phyloP scores from a whole-genome alignment of 1,140 invertebrate species.

The Heliconius himera region DNA sequence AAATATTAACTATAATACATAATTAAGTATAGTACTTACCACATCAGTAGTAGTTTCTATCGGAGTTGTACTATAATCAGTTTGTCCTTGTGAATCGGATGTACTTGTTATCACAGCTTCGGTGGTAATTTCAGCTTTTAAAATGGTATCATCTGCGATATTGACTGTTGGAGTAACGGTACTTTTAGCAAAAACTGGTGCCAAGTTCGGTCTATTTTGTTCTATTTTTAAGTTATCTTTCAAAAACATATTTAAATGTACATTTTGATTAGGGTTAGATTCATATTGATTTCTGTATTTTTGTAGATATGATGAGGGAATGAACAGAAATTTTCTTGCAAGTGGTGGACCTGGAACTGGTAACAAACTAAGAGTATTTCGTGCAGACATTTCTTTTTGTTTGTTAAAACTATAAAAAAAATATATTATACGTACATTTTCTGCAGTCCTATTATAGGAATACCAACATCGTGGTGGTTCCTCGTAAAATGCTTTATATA shows the following conservation, averaged over 20 bases:
- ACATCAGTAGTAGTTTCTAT: constrained; percentile 11
- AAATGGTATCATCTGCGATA: not conserved
- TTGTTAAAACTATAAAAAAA: not conserved
- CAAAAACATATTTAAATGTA: not conserved
- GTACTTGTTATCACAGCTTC: not conserved
- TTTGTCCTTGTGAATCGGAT: not conserved
- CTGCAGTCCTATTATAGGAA: not conserved
- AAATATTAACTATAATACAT: not conserved
- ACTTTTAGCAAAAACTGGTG: not conserved
- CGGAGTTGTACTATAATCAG: not conserved
- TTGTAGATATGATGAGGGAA: not conserved
- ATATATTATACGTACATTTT: not conserved
- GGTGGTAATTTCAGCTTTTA: not conserved
- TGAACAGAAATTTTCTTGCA: not conserved
- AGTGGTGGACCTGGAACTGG: not conserved
- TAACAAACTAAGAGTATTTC: not conserved
- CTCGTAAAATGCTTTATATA: not conserved
- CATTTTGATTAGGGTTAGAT: not conserved
- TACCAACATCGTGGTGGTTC: not conserved
- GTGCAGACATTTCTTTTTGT: not conserved
- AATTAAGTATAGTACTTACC: not conserved
- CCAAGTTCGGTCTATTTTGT: not conserved
- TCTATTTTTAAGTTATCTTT: not conserved
- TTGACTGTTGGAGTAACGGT: not conserved
- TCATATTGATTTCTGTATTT: constrained; percentile 3